Evolutionary conservation across 2,888 invertebrate genomes (phyloP).

Genomic region (Lithophane semibrunnea): DNA sequence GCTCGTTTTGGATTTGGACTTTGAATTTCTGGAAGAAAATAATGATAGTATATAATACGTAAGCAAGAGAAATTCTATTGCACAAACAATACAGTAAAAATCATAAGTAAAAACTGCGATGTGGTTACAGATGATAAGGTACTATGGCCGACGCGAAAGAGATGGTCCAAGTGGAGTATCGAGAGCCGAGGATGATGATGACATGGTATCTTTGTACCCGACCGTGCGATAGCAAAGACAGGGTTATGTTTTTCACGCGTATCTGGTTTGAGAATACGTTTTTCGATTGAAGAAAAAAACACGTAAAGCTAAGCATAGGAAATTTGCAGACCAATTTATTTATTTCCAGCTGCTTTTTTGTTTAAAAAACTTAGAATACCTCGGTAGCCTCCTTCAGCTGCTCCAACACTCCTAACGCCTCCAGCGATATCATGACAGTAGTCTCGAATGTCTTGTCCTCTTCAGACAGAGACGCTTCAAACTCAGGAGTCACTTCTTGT

Average conservation of each 20-base stretch:
- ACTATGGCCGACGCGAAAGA: neutral
- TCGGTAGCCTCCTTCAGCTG: constrained; percentile 96
- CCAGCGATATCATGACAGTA: constrained; percentile 94
- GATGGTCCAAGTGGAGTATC: neutral
- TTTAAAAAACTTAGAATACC: constrained; percentile 82
- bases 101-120: neutral
- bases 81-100: neutral
- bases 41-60: neutral
- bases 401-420: constrained; percentile 95
- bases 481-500: constrained; percentile 87
- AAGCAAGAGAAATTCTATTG: neutral
- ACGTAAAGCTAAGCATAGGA: neutral
- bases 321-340: neutral
- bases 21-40: constrained; percentile 92
- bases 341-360: neutral
- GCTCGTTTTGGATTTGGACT: constrained; percentile 95
- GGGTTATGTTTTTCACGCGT: no score
- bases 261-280: neutral
- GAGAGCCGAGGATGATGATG: neutral
- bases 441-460: constrained; percentile 87
- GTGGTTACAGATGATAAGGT: neutral
- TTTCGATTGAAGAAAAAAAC: neutral
- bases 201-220: neutral
- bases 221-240: neutral
- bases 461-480: constrained; percentile 84